Conservation (phyloP, 2,888 invertebrate species). For the Amphipyra berbera region DNA sequence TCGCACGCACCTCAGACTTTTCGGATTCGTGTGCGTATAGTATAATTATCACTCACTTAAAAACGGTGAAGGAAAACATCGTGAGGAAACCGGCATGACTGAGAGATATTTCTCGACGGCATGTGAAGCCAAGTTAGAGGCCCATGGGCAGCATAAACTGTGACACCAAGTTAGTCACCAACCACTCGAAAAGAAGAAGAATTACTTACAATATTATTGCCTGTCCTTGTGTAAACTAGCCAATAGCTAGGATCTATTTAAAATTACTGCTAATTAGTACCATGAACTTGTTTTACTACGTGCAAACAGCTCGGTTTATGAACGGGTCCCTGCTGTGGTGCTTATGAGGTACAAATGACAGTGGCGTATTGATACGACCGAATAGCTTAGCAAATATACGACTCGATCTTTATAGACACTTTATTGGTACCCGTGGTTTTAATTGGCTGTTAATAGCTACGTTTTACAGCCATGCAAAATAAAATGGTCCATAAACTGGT, state of each 20-base stretch:
- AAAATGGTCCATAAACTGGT: slow-evolving; percentile 21
- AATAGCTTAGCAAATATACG: slow-evolving; percentile 42
- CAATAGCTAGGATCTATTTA: slow-evolving; percentile 1
- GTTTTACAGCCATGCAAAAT: slow-evolving; percentile 32
- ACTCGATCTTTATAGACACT: slow-evolving; percentile 26
- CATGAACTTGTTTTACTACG: slow-evolving; percentile 19
- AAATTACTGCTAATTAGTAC: slow-evolving; percentile 15
- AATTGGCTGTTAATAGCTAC: slow-evolving; percentile 41
- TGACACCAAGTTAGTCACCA: too few species aligned
- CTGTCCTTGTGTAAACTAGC: too few species aligned
- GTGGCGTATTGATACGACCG: slow-evolving; percentile 30
- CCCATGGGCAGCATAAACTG: too few species aligned
- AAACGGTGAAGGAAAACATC: too few species aligned
- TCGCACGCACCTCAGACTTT: too few species aligned
- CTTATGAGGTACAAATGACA: slow-evolving; percentile 28
- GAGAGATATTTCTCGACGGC: too few species aligned
- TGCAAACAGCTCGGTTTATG: slow-evolving; percentile 18
- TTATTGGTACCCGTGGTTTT: slow-evolving; percentile 33
- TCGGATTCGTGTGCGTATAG: too few species aligned
- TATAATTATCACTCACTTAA: too few species aligned
- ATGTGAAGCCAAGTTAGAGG: too few species aligned
- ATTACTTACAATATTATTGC: too few species aligned
- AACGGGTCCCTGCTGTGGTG: slow-evolving; percentile 20
- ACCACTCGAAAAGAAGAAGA: too few species aligned
- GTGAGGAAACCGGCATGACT: too few species aligned